Evolutionary conservation across 30 jellyfish, hydroid and myxozoan species (phyloP).

Genomic region (Turritopsis rubra): DNA sequence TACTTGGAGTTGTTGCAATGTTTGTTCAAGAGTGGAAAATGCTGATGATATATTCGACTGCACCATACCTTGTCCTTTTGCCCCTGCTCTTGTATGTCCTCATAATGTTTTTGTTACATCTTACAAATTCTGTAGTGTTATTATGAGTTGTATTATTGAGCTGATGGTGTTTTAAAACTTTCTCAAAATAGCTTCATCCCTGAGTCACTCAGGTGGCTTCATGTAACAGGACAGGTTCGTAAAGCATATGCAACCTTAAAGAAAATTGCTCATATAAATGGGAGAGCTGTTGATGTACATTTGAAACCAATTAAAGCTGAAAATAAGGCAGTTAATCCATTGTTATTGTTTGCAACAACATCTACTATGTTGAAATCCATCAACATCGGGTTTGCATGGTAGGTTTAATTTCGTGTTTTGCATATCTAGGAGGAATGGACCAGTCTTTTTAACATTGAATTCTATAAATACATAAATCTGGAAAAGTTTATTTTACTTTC

Average conservation of each 20-base stretch:
- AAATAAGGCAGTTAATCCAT: slow-evolving; percentile 21
- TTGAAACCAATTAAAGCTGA: slow-evolving; percentile 11
- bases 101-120: not conserved
- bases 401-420: not conserved
- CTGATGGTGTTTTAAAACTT: too few relatives aligned
- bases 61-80: slow-evolving; percentile 39
- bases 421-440: too few relatives aligned
- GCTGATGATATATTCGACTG: slow-evolving; percentile 56
- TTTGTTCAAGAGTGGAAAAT: slow-evolving; percentile 49
- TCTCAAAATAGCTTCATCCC: slow-evolving; percentile 77
- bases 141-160: too few relatives aligned
- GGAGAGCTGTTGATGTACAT: slow-evolving; percentile 12
- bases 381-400: slow-evolving; percentile 64
- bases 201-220: slow-evolving; percentile 82
- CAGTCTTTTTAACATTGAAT: too few relatives aligned
- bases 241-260: slow-evolving; percentile 24
- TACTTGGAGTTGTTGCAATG: slow-evolving; percentile 48
- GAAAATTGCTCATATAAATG: slow-evolving; percentile 45
- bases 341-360: slow-evolving; percentile 35
- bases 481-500: too few relatives aligned
- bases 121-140: not conserved
- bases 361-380: slow-evolving; percentile 28
- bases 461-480: too few relatives aligned
- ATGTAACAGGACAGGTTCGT: slow-evolving; percentile 30
- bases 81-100: slow-evolving; percentile 55